Evolutionary conservation across 1,140 invertebrate genomes (phyloP), one percentile per base, ranked within the genome.

Genomic region (Magallana ariakensis): DNA sequence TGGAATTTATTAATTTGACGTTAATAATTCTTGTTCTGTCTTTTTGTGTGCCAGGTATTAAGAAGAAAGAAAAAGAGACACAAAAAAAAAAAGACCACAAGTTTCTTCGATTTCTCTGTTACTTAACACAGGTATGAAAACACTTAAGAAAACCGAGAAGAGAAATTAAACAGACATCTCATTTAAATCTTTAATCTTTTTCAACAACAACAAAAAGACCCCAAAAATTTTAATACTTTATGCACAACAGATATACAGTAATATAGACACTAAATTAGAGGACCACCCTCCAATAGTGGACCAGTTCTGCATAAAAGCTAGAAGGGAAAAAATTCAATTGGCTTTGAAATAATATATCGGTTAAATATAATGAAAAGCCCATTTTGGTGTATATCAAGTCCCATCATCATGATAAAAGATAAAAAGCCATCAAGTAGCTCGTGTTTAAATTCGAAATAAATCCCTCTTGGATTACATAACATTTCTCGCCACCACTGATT

Each of bases 381-480:
- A 2, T 13, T 75, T 75, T 26, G 66, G 66, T 75, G 62, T 26
- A 70, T 11, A 22, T 70, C 10, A 26, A 46, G 33, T 26, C 10
- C 22, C 13, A 75, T 11, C 19, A 75, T 26, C 66, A 7, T 26
- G 66, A 75, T 22, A 22, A 26, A 75, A 75, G 22, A 19, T 26
- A 26, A 22, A 26, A 75, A 75, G 22, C 66, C 13, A 26, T 26
- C 66, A 26, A 11, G 66, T 75, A 60, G 58, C 58, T 46, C 13
- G 11, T 16, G 58, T 60, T 60, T 60, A 46, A 46, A 46, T 46
- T 46, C 33, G 33, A 46, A 46, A 46, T 46, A 46, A 75, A 75
- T 75, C 22, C 66, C 22, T 75, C 66, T 75, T 10, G 33, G 33
- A 75, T 75, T 75, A 75, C 66, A 75, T 75, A 75, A 75, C 22